A percentile compares a stretch with the other conserved stretches of the same genome.
phyloP scores from a whole-genome alignment of 92 coral and sea anemone genomes.

The Zoanthus gigantus region DNA sequence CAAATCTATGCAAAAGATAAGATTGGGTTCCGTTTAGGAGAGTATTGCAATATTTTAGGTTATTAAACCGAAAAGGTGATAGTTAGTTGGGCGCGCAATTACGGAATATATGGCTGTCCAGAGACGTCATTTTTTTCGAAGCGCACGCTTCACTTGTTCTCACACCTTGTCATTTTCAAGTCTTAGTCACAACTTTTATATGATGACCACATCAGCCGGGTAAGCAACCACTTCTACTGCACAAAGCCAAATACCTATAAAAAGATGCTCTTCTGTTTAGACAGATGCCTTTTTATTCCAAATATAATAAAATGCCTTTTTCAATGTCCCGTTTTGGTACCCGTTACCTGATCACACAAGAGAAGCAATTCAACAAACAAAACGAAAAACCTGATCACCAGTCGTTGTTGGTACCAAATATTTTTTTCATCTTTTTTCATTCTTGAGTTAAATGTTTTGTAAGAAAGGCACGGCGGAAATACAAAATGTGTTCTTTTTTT shows the following conservation, averaged over 20 bases:
- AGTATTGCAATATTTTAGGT: neutral
- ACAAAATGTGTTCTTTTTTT: neutral
- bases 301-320: neutral
- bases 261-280: neutral
- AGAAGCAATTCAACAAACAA: slow-evolving; percentile 33
- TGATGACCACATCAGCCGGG: neutral
- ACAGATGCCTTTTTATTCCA: neutral
- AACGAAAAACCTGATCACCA: slow-evolving; percentile 30
- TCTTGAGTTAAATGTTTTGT: neutral
- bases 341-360: slow-evolving; percentile 26
- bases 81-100: neutral
- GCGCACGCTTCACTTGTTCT: slow-evolving; percentile 8
- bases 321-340: slow-evolving; percentile 28
- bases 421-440: neutral
- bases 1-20: slow-evolving; percentile 6
- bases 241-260: neutral
- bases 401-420: slow-evolving; percentile 29
- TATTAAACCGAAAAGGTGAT: neutral
- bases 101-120: neutral
- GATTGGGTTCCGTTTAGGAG: neutral
- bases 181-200: slow-evolving; percentile 8
- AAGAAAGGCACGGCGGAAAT: neutral
- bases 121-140: neutral
- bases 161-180: neutral
- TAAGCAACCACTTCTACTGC: neutral